Conservation (phyloP, 2,888 invertebrate species). For the Drosophila tanythrix region DNA sequence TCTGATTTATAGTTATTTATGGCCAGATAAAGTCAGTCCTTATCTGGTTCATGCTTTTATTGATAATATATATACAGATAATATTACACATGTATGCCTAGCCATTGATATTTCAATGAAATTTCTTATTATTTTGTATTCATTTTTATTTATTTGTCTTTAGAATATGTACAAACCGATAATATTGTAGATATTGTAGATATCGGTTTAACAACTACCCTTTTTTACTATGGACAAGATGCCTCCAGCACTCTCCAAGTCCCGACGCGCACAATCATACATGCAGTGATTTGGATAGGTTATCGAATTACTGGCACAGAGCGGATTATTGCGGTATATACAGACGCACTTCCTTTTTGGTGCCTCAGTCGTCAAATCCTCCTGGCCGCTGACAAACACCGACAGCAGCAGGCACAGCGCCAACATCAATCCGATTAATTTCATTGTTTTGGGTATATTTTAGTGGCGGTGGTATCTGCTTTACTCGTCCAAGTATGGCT, state of each 20-base stretch:
- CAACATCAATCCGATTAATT: constrained; percentile 57
- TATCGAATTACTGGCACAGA: constrained; percentile 73
- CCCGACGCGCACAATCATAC: constrained; percentile 68
- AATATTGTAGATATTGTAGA: background rate
- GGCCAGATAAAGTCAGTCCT: constrained; percentile 39
- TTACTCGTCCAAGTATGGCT: constrained; percentile 7
- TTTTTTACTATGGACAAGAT: constrained; percentile 60
- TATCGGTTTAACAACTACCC: constrained; percentile 67
- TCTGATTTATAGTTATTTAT: constrained; percentile 46
- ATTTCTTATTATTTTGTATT: background rate
- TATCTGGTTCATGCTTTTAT: constrained; percentile 44
- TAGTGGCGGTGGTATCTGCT: constrained; percentile 29
- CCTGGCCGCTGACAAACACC: constrained; percentile 38
- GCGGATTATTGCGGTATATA: constrained; percentile 72
- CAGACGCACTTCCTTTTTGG: constrained; percentile 64
- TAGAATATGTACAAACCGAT: background rate
- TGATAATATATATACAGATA: constrained; percentile 49
- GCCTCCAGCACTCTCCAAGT: constrained; percentile 68
- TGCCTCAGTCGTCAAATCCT: background rate
- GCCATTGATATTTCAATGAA: background rate
- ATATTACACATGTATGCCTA: constrained; percentile 26
- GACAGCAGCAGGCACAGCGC: constrained; percentile 59
- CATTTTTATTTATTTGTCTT: background rate
- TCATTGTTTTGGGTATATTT: constrained; percentile 50
- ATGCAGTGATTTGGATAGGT: constrained; percentile 79